A percentile compares a stretch with the other conserved stretches of the same genome.
phyloP scores from a whole-genome alignment of 2,113 vertebrate genomes.

The Psittacula cyanocephala region DNA sequence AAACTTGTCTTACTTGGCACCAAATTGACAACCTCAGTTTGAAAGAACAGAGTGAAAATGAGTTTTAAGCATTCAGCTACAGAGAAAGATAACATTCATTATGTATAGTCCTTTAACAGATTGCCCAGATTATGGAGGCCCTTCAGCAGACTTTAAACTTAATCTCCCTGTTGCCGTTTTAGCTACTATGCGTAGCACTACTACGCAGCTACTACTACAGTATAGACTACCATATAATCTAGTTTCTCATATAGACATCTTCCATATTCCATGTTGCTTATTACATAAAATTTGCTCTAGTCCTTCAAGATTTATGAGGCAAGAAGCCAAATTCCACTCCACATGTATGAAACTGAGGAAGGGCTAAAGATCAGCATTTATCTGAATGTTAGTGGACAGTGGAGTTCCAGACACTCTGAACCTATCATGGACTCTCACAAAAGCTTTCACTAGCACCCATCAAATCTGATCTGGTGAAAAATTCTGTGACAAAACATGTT shows the following conservation, averaged over 20 bases:
- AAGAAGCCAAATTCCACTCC: not conserved
- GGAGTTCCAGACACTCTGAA: not conserved
- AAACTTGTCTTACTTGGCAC: conserved; percentile 61
- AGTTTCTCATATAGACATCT: not conserved
- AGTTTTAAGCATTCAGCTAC: conserved; percentile 40
- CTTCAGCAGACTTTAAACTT: conserved; percentile 21
- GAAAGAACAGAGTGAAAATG: conserved; percentile 57
- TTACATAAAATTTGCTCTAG: not conserved
- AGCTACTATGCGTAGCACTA: not conserved
- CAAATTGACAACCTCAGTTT: conserved; percentile 54
- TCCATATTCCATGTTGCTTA: not conserved
- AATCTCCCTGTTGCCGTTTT: not conserved
- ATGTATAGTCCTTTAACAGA: conserved; percentile 28
- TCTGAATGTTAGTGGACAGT: not conserved
- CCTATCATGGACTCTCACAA: not conserved
- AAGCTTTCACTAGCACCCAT: not conserved
- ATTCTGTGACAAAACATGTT: not conserved
- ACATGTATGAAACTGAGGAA: not conserved
- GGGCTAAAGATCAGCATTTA: not conserved
- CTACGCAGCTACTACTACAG: not conserved
- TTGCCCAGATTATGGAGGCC: conserved; percentile 42
- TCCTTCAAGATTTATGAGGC: not conserved
- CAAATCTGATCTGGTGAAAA: not conserved
- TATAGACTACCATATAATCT: not conserved
- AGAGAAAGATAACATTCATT: conserved; percentile 42